Evolutionary conservation across 1,140 invertebrate species (phyloP), one percentile per base, ranked within the genome.

Genomic region (Scaptomyza hsui): DNA sequence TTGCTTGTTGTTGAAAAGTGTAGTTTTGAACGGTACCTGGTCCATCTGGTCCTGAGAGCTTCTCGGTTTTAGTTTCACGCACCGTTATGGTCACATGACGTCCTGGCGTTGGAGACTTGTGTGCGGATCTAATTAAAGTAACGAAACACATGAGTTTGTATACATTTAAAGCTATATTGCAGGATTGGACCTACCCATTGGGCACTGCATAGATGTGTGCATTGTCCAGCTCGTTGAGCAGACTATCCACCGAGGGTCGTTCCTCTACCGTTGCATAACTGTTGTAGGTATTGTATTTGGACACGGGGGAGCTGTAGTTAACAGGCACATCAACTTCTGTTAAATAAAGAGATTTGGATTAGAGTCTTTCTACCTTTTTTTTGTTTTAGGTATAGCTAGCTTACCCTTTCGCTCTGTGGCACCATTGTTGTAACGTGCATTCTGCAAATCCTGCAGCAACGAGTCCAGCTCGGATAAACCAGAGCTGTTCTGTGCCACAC

Each of bases 401-500:
- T 48, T 18, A 86, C 82, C 80, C 24, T 86, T 92, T 35, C 72
- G 71, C 59, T 72, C 93, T 77, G 61, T 85, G 78, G 82, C 48
- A 41, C 93, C 92, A 63, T 92, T 91, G 26, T 93, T 94, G 85
- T 97, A 97, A 55, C 95, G 94, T 0, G 96, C 96, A 79, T 96
- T 95, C 92, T 97, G 98, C 68, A 99, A 93, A 92, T 98, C 97
- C 89, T 98, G 95, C 56, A 99, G 93, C 45, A 99, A 93, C 19
- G 95, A 97, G 92, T 99, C 97, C 80, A 99, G 91, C 92, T 99
- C 97, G 0, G 96, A 97, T 18, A 98, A 93, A 92, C 98, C 98
- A 41, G 78, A 80, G 53, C 29, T 70, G 42, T 69, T 78, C 56
- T 68, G 76, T 5, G 61, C 45, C 24, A 21, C 9, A 12, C 56